Conservation (phyloP, 2,797 vertebrate genomes). For the Cossypha polioptera region DNA sequence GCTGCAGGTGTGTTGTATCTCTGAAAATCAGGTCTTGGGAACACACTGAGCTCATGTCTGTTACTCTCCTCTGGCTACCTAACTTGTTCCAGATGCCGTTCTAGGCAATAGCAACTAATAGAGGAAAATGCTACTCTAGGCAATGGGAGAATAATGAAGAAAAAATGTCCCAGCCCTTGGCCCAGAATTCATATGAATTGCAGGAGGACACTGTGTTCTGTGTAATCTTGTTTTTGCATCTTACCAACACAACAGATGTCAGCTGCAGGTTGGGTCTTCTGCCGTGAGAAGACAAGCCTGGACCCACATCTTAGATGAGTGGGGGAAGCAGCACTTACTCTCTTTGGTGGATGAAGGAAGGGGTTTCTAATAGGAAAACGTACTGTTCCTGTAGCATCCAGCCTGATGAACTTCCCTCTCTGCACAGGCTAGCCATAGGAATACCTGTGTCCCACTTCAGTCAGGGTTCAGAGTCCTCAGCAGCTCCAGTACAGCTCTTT, state of each 20-base stretch:
- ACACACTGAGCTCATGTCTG: slow-evolving; percentile 51
- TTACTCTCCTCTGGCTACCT: slow-evolving; percentile 41
- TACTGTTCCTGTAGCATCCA: background rate
- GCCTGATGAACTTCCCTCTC: background rate
- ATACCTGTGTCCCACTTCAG: background rate
- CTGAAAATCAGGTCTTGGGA: slow-evolving; percentile 43
- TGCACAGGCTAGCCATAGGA: background rate
- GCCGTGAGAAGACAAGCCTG: background rate
- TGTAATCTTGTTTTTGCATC: slow-evolving; percentile 34
- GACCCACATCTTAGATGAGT: background rate
- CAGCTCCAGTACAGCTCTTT: background rate
- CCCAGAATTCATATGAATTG: background rate
- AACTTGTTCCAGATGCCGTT: slow-evolving; percentile 63
- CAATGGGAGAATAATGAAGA: slow-evolving; percentile 42
- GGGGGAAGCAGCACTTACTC: background rate
- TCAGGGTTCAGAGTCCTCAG: background rate
- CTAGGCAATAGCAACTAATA: slow-evolving; percentile 35
- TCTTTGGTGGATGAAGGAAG: background rate
- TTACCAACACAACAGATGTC: slow-evolving; percentile 18
- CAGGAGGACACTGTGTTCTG: background rate
- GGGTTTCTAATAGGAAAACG: background rate
- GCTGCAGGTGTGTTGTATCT: slow-evolving; percentile 58
- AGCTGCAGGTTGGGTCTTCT: slow-evolving; percentile 22
- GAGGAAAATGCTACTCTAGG: slow-evolving; percentile 43
- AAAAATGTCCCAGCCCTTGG: slow-evolving; percentile 59